These are phyloP conservation scores for Blastobasis lacticolella DNA, from an alignment of 2,888 invertebrate species.

Conservation along the genomic window DNA sequence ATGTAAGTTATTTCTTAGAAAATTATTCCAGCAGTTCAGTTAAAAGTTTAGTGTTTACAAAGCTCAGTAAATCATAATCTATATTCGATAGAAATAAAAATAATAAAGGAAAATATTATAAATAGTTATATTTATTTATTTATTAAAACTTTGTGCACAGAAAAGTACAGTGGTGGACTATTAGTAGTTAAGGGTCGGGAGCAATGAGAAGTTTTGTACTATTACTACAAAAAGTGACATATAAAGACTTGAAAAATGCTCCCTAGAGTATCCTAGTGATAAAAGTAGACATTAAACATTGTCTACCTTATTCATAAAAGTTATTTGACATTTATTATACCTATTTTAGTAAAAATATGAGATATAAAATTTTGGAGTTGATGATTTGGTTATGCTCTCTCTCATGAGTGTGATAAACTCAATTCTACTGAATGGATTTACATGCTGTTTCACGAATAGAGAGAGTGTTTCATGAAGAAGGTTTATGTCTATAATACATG, in stretches of 20 bases:
- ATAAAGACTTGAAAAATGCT: too few species aligned
- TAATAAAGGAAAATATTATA: background rate
- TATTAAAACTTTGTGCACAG: background rate
- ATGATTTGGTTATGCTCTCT: too few species aligned
- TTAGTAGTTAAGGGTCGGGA: background rate
- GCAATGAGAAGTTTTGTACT: background rate
- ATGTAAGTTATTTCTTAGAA: conserved; percentile 40
- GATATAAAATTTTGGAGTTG: background rate
- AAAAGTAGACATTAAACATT: too few species aligned
- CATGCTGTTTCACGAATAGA: background rate
- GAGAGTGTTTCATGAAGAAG: background rate
- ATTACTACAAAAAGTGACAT: background rate
- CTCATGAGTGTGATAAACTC: background rate
- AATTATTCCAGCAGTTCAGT: background rate
- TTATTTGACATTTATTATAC: background rate
- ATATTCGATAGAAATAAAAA: background rate
- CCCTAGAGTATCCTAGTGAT: too few species aligned
- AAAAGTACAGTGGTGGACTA: background rate
- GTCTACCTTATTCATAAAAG: too few species aligned
- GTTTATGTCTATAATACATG: background rate
- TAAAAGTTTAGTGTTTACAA: background rate
- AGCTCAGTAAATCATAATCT: background rate
- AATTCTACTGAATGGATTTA: background rate
- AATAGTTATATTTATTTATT: background rate
- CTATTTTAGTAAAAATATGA: background rate